Percentiles rank a stretch among this genome's conserved stretches.
Conservation (phyloP, 2,888 invertebrate species). For the Chloroclysta siterata region DNA sequence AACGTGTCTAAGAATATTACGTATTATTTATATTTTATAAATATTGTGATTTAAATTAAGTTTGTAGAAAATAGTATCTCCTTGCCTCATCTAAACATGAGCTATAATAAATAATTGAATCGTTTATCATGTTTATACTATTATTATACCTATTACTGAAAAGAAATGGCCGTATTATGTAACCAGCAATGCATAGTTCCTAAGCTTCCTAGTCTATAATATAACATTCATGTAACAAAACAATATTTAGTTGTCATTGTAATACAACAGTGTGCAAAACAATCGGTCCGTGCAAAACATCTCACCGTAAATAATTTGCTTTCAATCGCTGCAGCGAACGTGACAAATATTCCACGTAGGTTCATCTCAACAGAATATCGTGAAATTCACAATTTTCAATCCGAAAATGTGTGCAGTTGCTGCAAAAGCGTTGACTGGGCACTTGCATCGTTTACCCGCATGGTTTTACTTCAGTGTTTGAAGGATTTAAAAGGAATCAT, state of each 20-base stretch:
- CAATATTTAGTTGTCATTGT: background rate
- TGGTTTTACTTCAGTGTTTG: background rate
- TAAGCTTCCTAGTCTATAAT: background rate
- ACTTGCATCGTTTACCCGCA: conserved; percentile 14
- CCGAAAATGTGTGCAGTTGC: conserved; percentile 24
- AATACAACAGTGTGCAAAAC: conserved; percentile 9
- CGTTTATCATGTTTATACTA: no score
- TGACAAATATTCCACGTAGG: conserved; percentile 57
- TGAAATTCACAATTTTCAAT: conserved; percentile 38
- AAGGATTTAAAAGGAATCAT: no score
- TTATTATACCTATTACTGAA: no score
- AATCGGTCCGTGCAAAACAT: conserved; percentile 51
- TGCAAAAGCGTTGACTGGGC: conserved; percentile 18
- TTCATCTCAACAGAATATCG: conserved; percentile 54
- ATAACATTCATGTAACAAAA: background rate
- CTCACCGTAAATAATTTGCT: conserved; percentile 63
- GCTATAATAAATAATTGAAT: no score
- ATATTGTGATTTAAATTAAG: no score
- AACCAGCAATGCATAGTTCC: no score
- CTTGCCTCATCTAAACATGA: no score
- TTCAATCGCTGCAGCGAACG: conserved; percentile 61
- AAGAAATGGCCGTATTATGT: no score
- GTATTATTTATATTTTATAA: no score
- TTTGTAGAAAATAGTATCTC: no score
- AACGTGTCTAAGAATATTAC: no score